Evolutionary conservation across 2,797 vertebrate species (phyloP).

Genomic region (Myiotriccus ornatus): DNA sequence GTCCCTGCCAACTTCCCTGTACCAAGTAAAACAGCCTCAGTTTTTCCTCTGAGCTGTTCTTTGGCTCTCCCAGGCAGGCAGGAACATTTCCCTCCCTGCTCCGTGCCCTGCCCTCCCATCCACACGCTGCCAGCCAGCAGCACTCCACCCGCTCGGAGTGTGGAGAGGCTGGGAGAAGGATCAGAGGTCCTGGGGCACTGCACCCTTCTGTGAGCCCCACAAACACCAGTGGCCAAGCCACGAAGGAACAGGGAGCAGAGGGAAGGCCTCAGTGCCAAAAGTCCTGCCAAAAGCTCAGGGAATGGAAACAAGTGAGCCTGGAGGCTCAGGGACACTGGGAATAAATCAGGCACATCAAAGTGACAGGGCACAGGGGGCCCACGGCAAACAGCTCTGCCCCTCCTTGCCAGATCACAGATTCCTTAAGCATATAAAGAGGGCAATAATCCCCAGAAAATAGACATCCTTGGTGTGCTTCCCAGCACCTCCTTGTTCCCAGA

Average conservation of each 20-base stretch:
- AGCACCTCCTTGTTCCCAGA: not conserved
- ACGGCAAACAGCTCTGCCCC: not conserved
- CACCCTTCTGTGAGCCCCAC: not conserved
- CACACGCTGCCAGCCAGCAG: not conserved
- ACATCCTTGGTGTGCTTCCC: not conserved
- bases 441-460: not conserved
- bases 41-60: conserved; percentile 59
- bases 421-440: not conserved
- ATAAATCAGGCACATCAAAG: not conserved
- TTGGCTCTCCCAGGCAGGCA: conserved; percentile 26
- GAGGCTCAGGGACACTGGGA: not conserved
- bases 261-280: not conserved
- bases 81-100: not conserved
- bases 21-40: not conserved
- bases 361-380: not conserved
- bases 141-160: rapidly evolving
- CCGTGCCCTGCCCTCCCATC: not conserved
- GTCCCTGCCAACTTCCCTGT: not conserved
- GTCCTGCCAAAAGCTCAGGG: not conserved
- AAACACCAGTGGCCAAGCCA: not conserved
- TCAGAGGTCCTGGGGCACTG: not conserved
- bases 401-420: not conserved
- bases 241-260: not conserved
- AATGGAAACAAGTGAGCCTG: not conserved
- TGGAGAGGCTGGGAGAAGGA: not conserved